A percentile compares a stretch with the other conserved stretches of the same genome.
Conservation (phyloP, 2,797 vertebrate species). For the Scarus forsteni region DNA sequence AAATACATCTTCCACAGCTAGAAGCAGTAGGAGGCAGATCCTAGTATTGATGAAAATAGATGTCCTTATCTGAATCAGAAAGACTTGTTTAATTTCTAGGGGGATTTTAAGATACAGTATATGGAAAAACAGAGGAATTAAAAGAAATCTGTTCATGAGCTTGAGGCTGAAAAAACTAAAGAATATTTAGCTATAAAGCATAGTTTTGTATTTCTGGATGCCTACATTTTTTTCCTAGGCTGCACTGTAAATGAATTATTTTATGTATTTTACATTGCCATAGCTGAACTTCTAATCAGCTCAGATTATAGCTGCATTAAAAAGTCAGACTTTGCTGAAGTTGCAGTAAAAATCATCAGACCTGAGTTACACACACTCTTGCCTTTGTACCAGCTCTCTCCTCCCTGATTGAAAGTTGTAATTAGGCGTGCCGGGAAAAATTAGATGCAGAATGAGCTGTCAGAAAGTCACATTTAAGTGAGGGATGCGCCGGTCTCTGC, state of each 20-base stretch:
- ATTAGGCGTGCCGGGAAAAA: conserved; percentile 95
- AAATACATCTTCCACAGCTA: not conserved
- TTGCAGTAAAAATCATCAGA: conserved; percentile 44
- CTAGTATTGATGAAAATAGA: too few species aligned
- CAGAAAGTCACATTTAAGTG: conserved; percentile 99
- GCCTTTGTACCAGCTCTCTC: conserved; percentile 21
- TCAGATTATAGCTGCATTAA: conserved; percentile 53
- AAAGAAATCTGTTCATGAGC: too few species aligned
- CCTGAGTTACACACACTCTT: conserved; percentile 26
- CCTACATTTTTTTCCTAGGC: too few species aligned
- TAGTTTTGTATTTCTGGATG: conserved; percentile 13
- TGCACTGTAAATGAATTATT: not conserved
- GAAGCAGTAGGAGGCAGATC: not conserved
- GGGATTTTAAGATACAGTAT: too few species aligned
- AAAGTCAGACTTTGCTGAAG: conserved; percentile 13
- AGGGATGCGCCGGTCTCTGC: conserved; percentile 91
- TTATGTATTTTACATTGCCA: conserved; percentile 3
- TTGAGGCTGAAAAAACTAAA: too few species aligned
- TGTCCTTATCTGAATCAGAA: too few species aligned
- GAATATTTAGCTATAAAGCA: not conserved
- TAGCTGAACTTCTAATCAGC: conserved; percentile 56
- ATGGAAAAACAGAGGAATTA: too few species aligned
- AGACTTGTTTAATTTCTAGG: too few species aligned
- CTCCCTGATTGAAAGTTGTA: conserved; percentile 95
- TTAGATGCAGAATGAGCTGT: conserved; percentile 98